Conservation (phyloP, 2,888 invertebrate genomes). For the Pseudococcus longispinus region DNA sequence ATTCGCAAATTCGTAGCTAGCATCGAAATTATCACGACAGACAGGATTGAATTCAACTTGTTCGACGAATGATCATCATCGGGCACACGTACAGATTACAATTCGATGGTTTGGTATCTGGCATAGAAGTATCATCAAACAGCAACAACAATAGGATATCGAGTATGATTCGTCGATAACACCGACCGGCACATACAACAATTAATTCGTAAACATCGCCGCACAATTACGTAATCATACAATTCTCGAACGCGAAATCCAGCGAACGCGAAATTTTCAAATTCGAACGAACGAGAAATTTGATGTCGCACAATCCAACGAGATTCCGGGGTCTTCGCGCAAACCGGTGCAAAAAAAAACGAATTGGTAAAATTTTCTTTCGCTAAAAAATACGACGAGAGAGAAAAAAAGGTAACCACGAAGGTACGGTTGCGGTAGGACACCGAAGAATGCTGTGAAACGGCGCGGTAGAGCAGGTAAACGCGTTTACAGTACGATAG, state of each 20-base stretch:
- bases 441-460: constrained; percentile 53
- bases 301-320: neutral
- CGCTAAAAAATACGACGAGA: neutral
- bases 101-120: neutral
- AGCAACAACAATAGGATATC: neutral
- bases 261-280: neutral
- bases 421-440: constrained; percentile 55
- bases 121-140: neutral
- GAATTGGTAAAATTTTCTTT: neutral
- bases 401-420: constrained; percentile 52
- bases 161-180: neutral
- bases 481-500: constrained; percentile 56
- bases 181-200: constrained; percentile 21
- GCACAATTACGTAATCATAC: constrained; percentile 44
- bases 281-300: constrained; percentile 18
- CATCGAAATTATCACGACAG: neutral
- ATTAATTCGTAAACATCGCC: constrained; percentile 23
- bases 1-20: neutral
- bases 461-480: constrained; percentile 55
- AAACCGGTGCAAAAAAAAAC: no score
- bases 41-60: neutral
- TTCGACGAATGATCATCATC: neutral
- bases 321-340: neutral
- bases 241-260: neutral
- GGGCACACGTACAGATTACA: neutral